Percentiles rank a stretch among this genome's conserved stretches.
Conservation (phyloP, 2,888 invertebrate genomes). For the Cheilosia impressa region DNA sequence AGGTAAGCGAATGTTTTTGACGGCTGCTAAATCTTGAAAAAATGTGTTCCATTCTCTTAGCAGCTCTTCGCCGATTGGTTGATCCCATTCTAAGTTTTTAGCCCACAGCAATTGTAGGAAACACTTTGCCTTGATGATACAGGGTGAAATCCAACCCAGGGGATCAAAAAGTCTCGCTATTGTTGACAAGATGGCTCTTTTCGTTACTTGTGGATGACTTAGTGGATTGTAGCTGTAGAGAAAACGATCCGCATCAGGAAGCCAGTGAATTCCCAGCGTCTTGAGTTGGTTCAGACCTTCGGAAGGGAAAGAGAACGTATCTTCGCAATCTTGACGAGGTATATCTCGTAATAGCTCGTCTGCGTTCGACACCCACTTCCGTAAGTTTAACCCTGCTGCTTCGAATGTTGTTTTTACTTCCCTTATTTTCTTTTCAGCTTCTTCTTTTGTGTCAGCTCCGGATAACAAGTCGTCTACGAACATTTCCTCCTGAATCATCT, state of each 20-base stretch:
- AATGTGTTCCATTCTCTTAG: background rate
- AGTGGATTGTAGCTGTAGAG: background rate
- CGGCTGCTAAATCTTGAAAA: background rate
- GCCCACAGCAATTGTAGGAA: background rate
- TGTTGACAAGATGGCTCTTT: background rate
- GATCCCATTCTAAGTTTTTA: background rate
- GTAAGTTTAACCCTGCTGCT: slow-evolving; percentile 8
- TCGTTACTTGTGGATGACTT: background rate
- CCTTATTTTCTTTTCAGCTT: slow-evolving; percentile 16
- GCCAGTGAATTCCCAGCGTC: slow-evolving; percentile 1
- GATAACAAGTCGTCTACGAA: slow-evolving; percentile 22
- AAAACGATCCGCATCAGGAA: background rate
- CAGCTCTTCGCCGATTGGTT: background rate
- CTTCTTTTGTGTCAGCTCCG: slow-evolving; percentile 6
- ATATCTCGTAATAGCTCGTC: background rate
- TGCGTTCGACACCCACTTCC: slow-evolving; percentile 8
- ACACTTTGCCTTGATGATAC: no score
- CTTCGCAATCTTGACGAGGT: background rate
- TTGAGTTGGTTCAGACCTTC: background rate
- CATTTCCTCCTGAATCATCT: background rate
- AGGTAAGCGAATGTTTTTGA: background rate
- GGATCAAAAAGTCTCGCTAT: background rate
- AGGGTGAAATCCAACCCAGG: no score
- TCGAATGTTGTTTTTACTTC: background rate
- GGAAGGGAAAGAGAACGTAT: background rate